Percentiles rank a stretch among this genome's conserved stretches.
Evolutionary conservation across 2,797 vertebrate species (phyloP).

Genomic region (Clarias laeviceps): DNA sequence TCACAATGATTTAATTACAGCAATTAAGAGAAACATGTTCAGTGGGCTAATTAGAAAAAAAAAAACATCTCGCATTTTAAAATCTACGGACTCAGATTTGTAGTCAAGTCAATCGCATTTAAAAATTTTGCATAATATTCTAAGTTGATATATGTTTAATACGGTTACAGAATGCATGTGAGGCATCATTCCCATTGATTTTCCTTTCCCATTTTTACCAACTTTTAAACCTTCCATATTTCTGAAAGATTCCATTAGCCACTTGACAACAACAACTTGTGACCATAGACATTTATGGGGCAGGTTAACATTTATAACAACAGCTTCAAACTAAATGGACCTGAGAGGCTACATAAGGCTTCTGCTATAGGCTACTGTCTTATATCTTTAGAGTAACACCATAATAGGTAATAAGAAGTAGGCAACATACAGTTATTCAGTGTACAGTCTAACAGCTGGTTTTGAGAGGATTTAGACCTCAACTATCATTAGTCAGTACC

Average conservation of each 20-base stretch:
- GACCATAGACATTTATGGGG: not conserved
- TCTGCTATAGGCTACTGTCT: not conserved
- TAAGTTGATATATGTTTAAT: not conserved
- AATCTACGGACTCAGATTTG: not conserved
- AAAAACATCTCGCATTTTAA: not conserved
- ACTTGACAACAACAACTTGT: not conserved
- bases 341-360: not conserved
- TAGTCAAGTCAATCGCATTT: not conserved
- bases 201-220: not conserved
- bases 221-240: not conserved
- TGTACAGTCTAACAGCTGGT: not conserved
- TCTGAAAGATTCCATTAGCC: not conserved
- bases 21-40: not conserved
- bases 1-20: not conserved
- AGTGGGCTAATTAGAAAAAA: not conserved
- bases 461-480: not conserved
- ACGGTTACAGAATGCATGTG: not conserved
- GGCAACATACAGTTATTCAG: not conserved
- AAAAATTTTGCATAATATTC: not conserved
- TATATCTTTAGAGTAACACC: not conserved
- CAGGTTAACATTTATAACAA: not conserved
- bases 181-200: not conserved
- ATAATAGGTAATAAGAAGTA: not conserved
- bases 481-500: not conserved
- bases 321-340: not conserved